These are phyloP conservation scores for Taurulus bubalis DNA, from an alignment of 2,113 vertebrate species.

Conservation along the genomic window DNA sequence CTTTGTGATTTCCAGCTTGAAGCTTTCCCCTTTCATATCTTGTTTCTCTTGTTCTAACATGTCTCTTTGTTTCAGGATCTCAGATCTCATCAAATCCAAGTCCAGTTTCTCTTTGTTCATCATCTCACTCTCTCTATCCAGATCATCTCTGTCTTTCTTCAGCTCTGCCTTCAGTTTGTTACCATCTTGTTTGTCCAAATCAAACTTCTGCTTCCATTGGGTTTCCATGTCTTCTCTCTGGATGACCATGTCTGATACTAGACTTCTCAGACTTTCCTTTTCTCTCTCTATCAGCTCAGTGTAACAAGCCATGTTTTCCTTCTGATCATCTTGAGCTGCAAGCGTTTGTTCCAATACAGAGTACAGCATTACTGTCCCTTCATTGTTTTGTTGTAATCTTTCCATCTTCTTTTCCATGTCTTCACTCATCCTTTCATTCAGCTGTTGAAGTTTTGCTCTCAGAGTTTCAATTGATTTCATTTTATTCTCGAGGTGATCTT, in stretches of 20 bases:
- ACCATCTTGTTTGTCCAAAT: neutral
- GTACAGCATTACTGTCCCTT: neutral
- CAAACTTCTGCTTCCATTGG: neutral
- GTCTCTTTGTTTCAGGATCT: conserved; percentile 18
- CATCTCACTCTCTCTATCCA: neutral
- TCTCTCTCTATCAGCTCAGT: neutral
- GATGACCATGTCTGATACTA: neutral
- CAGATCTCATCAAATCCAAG: neutral
- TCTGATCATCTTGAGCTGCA: neutral
- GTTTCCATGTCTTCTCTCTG: neutral
- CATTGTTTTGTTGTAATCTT: no score
- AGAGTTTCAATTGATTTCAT: no score
- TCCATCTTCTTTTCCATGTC: no score
- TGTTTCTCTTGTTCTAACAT: neutral
- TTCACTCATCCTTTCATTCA: no score
- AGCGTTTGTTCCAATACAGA: neutral
- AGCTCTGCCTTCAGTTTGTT: conserved; percentile 15
- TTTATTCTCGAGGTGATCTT: no score
- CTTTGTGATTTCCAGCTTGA: no score
- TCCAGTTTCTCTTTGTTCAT: conserved; percentile 10
- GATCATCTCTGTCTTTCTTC: neutral
- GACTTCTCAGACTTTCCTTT: neutral
- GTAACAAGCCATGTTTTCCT: neutral
- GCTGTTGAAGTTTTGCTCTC: no score
- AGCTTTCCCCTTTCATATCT: neutral